Base-by-base conservation (phyloP, 2,113 vertebrate genomes). In the Limnothrissa miodon region DNA sequence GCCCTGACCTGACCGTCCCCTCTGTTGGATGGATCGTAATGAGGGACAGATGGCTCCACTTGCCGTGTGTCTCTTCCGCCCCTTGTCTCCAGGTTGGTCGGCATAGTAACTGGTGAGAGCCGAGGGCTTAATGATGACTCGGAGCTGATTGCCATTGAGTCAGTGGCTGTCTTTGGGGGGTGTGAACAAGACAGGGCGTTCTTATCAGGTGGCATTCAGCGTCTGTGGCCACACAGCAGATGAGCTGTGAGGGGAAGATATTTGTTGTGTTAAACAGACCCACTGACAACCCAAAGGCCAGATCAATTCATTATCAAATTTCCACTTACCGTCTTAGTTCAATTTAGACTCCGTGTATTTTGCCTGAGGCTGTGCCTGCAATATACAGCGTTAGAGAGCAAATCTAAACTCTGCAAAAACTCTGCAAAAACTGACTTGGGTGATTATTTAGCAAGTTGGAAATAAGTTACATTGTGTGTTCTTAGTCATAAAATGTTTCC, bases 31-130 rank as follows among this genome's bases (percentile, higher is more conserved):
- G 21, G 45, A 86, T 82, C 85, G 88, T 92, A 92, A 91, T 90
- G 89, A 91, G 87, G 84, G 82, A 87, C 93, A 93, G 92, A 91
- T 90, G 90, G 91, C 88, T 86, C 19, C 62, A 81, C 83, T 87
- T 83, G 83, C 82, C 82, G 83, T 83, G 81, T 83, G 80, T 56
- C 81, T 87, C 87, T 86, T 84, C 51, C 25, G 19, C 79, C 89
- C 84, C 83, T 89, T 83, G 83, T 89, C 86, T 84, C 59, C 62
- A 79, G 51, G 84, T 86, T 87, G 36, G 80, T 88, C 83, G 62
- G 45, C 85, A 87, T 88, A 83, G 83, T 70, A 86, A 88, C 85
- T 86, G 84, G 29, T 48, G 82, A 83, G 85, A 91, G 80, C 74
- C 23, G 78, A 66, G 13, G 51, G 81, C 74, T 87, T 86, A 80